Conservation (phyloP, 1,140 invertebrate species). For the Drosophila lacertosa region DNA sequence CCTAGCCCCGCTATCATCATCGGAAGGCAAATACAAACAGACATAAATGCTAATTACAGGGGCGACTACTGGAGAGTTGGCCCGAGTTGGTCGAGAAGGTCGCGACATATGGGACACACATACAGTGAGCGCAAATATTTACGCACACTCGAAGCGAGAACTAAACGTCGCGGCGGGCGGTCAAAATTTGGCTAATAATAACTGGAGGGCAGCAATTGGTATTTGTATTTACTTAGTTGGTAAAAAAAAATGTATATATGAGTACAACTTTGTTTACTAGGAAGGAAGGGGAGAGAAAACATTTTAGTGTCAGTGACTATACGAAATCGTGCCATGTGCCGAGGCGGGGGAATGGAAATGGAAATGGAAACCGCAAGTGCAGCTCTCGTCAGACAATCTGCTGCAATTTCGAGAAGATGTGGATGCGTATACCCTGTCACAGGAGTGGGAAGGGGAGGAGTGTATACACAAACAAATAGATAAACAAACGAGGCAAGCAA, state of each 20-base stretch:
- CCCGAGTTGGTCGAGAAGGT: conserved; percentile 30
- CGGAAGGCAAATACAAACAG: conserved; percentile 53
- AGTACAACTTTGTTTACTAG: conserved; percentile 24
- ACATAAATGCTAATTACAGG: conserved; percentile 80
- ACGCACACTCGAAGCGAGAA: conserved; percentile 41
- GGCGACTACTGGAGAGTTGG: conserved; percentile 39
- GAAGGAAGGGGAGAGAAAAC: conserved; percentile 14
- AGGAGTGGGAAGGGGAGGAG: conserved; percentile 10
- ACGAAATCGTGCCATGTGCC: conserved; percentile 71
- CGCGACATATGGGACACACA: conserved; percentile 70
- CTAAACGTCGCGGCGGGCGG: conserved; percentile 34
- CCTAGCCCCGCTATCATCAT: conserved; percentile 4
- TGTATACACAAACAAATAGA: conserved; percentile 66
- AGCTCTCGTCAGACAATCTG: conserved; percentile 66
- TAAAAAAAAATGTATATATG: background rate
- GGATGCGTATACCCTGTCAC: background rate
- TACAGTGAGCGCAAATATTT: conserved; percentile 64
- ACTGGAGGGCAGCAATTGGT: conserved; percentile 18
- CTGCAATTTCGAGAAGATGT: conserved; percentile 63
- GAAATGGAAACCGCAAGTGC: conserved; percentile 66
- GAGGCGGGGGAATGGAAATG: conserved; percentile 18
- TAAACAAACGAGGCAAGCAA: conserved; percentile 63
- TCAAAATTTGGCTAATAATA: conserved; percentile 76
- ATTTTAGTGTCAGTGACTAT: conserved; percentile 45
- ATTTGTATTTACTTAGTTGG: conserved; percentile 62